phyloP scores from a whole-genome alignment of 1,140 invertebrate genomes.

The Harpegnathos saltator region DNA sequence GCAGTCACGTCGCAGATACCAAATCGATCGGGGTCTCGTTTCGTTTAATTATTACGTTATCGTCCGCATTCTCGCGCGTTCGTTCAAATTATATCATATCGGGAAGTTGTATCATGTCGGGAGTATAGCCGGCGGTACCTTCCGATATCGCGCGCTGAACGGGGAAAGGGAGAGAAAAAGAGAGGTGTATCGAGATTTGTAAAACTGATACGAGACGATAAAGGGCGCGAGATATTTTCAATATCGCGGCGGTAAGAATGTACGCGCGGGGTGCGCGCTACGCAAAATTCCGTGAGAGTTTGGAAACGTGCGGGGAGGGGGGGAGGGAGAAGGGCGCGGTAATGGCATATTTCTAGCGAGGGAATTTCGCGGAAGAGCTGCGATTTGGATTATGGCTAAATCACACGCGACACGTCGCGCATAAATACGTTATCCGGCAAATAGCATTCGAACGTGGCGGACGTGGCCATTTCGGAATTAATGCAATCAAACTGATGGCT shows the following conservation, averaged over 20 bases:
- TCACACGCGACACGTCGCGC: constrained; percentile 19
- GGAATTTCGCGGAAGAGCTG: background rate
- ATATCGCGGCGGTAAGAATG: too few relatives aligned
- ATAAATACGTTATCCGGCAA: constrained; percentile 44
- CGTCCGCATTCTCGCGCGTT: background rate
- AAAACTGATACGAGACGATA: too few relatives aligned
- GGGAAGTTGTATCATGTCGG: too few relatives aligned
- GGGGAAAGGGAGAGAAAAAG: too few relatives aligned
- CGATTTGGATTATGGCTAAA: constrained; percentile 37
- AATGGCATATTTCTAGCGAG: background rate
- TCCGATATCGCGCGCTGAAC: too few relatives aligned
- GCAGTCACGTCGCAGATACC: constrained; percentile 13
- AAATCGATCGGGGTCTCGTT: background rate
- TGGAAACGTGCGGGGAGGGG: background rate
- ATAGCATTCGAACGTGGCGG: constrained; percentile 36
- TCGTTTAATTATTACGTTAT: constrained; percentile 26
- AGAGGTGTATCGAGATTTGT: too few relatives aligned
- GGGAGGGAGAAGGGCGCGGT: background rate
- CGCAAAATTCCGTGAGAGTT: background rate
- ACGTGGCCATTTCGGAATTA: constrained; percentile 58
- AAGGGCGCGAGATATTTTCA: too few relatives aligned
- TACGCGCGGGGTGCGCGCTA: background rate
- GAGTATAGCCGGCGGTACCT: too few relatives aligned
- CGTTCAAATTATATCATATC: too few relatives aligned
- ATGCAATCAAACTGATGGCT: constrained; percentile 59